Evolutionary conservation across 1,140 invertebrate species (phyloP).

Genomic region (Pogonomyrmex barbatus): DNA sequence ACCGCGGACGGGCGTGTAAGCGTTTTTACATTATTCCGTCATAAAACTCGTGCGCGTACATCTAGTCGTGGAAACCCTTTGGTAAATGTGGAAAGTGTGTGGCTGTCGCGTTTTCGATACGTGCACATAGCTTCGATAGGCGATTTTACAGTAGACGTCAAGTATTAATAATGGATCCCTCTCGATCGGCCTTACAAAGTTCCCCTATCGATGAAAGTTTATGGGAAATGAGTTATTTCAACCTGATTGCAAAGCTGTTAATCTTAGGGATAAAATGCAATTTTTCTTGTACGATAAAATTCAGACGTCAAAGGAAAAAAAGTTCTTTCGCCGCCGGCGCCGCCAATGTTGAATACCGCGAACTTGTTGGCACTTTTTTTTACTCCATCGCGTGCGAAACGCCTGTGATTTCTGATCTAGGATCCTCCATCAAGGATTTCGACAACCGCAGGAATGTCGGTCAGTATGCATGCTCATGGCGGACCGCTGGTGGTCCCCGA

Average conservation of each 20-base stretch:
- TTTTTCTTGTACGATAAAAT: not conserved
- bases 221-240: not conserved
- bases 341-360: not conserved
- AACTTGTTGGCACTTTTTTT: not conserved
- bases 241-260: not conserved
- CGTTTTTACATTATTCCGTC: slow-evolving; percentile 43
- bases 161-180: not conserved
- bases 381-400: not conserved
- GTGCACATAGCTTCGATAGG: not conserved
- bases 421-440: slow-evolving; percentile 64
- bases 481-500: slow-evolving; percentile 70
- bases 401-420: slow-evolving; percentile 34
- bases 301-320: not conserved
- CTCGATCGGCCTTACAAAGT: not conserved
- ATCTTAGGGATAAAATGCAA: not conserved
- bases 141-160: not conserved
- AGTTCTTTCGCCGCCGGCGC: not conserved
- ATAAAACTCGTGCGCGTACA: slow-evolving; percentile 30
- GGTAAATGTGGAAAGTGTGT: not conserved
- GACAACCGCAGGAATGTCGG: slow-evolving; percentile 77
- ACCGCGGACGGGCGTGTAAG: slow-evolving; percentile 3
- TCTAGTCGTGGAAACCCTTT: not conserved
- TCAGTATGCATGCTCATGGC: slow-evolving; percentile 66
- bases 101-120: not conserved
- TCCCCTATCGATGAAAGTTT: not conserved